Conservation (phyloP, 2,797 vertebrate genomes). For the Lepilemur septentrionalis region DNA sequence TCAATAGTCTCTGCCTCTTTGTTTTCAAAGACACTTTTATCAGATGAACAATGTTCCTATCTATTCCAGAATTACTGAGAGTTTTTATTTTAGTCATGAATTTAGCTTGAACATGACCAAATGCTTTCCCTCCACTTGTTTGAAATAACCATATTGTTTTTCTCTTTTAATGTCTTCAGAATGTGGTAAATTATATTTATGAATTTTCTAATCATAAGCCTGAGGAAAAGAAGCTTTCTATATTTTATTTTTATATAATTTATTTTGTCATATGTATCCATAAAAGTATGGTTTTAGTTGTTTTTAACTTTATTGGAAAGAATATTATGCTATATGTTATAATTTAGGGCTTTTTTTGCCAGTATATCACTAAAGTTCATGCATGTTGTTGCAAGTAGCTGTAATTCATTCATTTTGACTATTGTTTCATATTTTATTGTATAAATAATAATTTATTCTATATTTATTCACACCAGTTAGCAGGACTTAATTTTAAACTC, state of each 20-base stretch:
- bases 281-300: not conserved
- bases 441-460: not conserved
- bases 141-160: not conserved
- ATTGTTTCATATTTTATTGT: not conserved
- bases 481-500: not conserved
- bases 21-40: not conserved
- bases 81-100: not conserved
- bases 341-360: not conserved
- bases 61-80: not conserved
- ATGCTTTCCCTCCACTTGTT: not conserved
- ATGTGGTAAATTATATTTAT: not conserved
- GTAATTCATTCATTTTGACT: not conserved
- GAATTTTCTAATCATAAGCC: not conserved
- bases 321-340: not conserved
- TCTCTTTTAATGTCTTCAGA: not conserved
- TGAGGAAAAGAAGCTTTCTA: not conserved
- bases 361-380: not conserved
- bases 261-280: not conserved
- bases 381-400: not conserved
- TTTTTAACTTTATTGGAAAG: not conserved
- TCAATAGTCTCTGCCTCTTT: not conserved
- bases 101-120: not conserved
- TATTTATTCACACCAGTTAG: not conserved
- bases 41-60: not conserved
- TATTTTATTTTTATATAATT: not conserved